Evolutionary conservation across 2,888 invertebrate genomes (phyloP).

Genomic region (Lamellibrachia columna): DNA sequence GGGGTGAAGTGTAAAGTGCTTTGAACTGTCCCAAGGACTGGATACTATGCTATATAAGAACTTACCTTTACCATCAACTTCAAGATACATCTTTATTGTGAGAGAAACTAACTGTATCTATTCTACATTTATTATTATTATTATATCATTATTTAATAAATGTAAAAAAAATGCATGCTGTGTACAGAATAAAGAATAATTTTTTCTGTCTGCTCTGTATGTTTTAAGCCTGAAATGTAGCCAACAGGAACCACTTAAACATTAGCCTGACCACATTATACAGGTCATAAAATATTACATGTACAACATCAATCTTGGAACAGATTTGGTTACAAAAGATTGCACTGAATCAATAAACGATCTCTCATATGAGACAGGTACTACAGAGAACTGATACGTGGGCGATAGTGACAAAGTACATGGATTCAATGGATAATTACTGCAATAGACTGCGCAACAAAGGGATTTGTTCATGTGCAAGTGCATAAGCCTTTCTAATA

Average conservation of each 20-base stretch:
- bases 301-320: neutral
- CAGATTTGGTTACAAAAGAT: neutral
- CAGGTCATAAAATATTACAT: neutral
- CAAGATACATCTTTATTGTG: neutral
- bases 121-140: neutral
- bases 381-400: neutral
- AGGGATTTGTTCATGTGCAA: neutral
- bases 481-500: neutral
- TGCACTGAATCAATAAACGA: neutral
- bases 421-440: neutral
- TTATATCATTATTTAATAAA: neutral
- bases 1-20: too few species aligned
- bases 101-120: neutral
- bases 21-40: too few species aligned
- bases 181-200: neutral
- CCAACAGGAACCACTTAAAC: neutral
- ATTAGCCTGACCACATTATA: neutral
- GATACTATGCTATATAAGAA: too few species aligned
- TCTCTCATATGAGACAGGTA: neutral
- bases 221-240: neutral
- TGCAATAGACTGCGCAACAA: neutral
- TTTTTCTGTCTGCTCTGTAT: neutral
- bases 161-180: neutral
- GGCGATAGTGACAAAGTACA: neutral
- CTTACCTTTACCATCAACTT: neutral